Percentiles rank a stretch among this genome's conserved stretches.
phyloP scores from a whole-genome alignment of 2,797 vertebrate species.

The Lithobates sylvaticus region DNA sequence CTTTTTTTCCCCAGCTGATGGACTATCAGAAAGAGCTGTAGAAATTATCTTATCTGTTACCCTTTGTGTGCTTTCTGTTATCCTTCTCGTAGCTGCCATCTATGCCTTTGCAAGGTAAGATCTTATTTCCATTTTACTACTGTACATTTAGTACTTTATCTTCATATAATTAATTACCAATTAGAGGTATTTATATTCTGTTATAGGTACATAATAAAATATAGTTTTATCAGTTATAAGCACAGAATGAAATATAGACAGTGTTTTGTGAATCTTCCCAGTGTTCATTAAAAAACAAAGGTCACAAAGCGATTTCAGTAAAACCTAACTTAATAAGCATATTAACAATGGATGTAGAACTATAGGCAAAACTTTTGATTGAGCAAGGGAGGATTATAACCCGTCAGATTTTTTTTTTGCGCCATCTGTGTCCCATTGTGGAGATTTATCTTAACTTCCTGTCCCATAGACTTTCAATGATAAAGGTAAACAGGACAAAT shows the following conservation, averaged over 20 bases:
- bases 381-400: too few relatives aligned
- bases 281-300: background rate
- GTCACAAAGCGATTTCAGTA: background rate
- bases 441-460: too few relatives aligned
- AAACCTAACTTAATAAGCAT: background rate
- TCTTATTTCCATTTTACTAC: background rate
- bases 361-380: too few relatives aligned
- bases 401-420: too few relatives aligned
- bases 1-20: constrained; percentile 78
- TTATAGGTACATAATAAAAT: background rate
- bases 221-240: background rate
- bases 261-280: background rate
- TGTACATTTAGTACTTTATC: background rate
- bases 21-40: constrained; percentile 85
- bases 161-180: background rate
- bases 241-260: background rate
- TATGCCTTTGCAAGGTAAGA: constrained; percentile 92
- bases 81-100: constrained; percentile 89
- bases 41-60: constrained; percentile 94
- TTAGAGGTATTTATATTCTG: background rate
- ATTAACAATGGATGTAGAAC: background rate
- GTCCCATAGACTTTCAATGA: too few relatives aligned
- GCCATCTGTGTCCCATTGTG: too few relatives aligned
- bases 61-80: constrained; percentile 88
- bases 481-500: too few relatives aligned